Percentiles rank a stretch among this genome's conserved stretches.
phyloP scores from a whole-genome alignment of 1,140 invertebrate genomes.

The Dendrolimus punctatus region DNA sequence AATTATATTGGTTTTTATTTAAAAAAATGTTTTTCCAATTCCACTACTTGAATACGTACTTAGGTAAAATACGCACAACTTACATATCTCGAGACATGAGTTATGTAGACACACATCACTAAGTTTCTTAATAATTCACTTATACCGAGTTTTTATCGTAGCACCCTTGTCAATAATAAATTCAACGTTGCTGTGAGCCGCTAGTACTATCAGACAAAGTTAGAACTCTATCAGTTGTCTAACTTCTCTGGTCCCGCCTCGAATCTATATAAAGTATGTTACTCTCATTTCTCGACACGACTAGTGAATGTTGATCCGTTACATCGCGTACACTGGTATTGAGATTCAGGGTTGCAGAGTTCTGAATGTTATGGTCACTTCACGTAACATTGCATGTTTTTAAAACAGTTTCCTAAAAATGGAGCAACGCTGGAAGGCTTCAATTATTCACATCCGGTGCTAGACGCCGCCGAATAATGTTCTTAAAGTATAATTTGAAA shows the following conservation, averaged over 20 bases:
- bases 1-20: no score
- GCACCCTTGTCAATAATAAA: slow-evolving; percentile 8
- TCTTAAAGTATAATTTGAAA: no score
- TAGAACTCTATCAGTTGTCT: slow-evolving; percentile 14
- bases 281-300: slow-evolving; percentile 5
- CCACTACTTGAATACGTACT: no score
- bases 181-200: slow-evolving; percentile 9
- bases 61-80: no score
- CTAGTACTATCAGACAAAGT: slow-evolving; percentile 12
- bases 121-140: no score
- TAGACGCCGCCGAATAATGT: neutral
- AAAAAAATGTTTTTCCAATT: no score
- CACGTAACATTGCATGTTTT: slow-evolving; percentile 5
- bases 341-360: neutral
- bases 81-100: no score
- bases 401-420: slow-evolving; percentile 14
- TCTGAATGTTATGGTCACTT: slow-evolving; percentile 3
- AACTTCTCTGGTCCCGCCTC: slow-evolving; percentile 3
- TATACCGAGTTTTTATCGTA: slow-evolving; percentile 10
- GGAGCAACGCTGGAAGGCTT: slow-evolving; percentile 15
- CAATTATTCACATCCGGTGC: slow-evolving; percentile 18
- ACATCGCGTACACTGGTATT: no score
- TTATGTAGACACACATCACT: no score
- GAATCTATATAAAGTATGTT: slow-evolving; percentile 11
- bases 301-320: slow-evolving; percentile 2